Percentiles rank a stretch among this genome's conserved stretches.
Conservation (phyloP, 2,888 invertebrate species). For the Eilema depressum region DNA sequence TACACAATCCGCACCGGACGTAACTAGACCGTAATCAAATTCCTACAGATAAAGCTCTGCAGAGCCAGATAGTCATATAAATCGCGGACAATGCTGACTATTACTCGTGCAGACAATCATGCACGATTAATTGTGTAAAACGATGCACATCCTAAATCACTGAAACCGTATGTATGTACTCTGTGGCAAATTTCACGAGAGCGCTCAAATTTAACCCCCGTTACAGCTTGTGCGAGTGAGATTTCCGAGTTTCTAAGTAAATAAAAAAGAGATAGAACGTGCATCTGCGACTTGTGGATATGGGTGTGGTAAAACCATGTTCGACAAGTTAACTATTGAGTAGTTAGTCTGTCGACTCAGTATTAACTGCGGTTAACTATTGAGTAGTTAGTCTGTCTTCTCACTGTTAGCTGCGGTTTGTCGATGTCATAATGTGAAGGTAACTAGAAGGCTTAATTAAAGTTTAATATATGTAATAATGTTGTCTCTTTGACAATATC, state of each 20-base stretch:
- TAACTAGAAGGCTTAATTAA: not conserved
- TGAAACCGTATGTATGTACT: constrained; percentile 23
- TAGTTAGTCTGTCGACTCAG: constrained; percentile 38
- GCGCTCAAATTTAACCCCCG: not conserved
- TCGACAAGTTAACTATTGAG: constrained; percentile 42
- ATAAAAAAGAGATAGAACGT: constrained; percentile 8
- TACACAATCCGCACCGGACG: not conserved
- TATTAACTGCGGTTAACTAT: constrained; percentile 31
- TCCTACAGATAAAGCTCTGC: constrained; percentile 38
- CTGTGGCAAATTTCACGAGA: constrained; percentile 6
- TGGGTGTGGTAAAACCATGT: constrained; percentile 20
- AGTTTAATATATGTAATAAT: not conserved
- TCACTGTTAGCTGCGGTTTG: constrained; percentile 22
- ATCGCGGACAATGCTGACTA: constrained; percentile 42
- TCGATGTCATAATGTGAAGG: constrained; percentile 3
- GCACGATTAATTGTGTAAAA: constrained; percentile 58
- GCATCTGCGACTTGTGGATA: constrained; percentile 12
- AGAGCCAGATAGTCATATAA: constrained; percentile 41
- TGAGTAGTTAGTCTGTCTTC: constrained; percentile 38
- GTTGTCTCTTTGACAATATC: constrained; percentile 1
- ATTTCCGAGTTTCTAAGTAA: not conserved
- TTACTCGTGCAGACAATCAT: constrained; percentile 51
- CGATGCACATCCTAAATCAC: constrained; percentile 53
- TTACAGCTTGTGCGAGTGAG: constrained; percentile 3
- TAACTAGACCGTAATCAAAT: constrained; percentile 34